A percentile compares a stretch with the other conserved stretches of the same genome.
Conservation (phyloP, 30 jellyfish, hydroid and myxozoan genomes). For the Turritopsis dohrnii region DNA sequence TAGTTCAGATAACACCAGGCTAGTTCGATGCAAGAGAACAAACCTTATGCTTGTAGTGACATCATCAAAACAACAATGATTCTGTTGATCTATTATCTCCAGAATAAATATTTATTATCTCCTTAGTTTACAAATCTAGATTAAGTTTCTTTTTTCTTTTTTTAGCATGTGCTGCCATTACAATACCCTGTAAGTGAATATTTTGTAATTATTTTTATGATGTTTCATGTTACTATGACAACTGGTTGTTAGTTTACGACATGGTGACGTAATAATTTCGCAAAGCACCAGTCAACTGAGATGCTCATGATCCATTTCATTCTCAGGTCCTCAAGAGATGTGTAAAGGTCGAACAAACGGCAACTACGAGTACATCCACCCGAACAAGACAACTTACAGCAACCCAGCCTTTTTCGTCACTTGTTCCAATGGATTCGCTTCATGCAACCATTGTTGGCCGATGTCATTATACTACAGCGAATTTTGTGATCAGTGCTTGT, state of each 20-base stretch:
- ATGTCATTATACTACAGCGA: not conserved
- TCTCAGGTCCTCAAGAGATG: conserved; percentile 11
- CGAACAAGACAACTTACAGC: not conserved
- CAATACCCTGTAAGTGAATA: not conserved
- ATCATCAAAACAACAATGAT: too few species aligned
- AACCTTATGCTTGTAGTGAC: too few species aligned
- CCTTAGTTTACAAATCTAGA: too few species aligned
- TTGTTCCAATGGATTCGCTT: not conserved
- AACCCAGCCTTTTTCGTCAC: not conserved
- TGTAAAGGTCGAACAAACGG: conserved; percentile 13
- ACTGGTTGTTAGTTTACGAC: not conserved
- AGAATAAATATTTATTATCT: too few species aligned
- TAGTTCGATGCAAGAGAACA: too few species aligned
- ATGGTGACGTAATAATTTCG: too few species aligned
- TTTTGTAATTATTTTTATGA: not conserved
- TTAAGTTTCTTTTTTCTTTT: too few species aligned
- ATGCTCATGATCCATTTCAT: too few species aligned
- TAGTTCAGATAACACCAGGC: too few species aligned
- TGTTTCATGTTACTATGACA: not conserved
- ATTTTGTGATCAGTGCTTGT: not conserved
- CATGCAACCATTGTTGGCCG: conserved; percentile 1
- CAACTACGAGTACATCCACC: conserved; percentile 13
- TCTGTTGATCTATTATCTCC: too few species aligned
- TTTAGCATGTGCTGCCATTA: not conserved
- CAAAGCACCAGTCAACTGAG: too few species aligned